Evolutionary conservation across 2,888 invertebrate genomes (phyloP).

Genomic region (Torymus auratus): DNA sequence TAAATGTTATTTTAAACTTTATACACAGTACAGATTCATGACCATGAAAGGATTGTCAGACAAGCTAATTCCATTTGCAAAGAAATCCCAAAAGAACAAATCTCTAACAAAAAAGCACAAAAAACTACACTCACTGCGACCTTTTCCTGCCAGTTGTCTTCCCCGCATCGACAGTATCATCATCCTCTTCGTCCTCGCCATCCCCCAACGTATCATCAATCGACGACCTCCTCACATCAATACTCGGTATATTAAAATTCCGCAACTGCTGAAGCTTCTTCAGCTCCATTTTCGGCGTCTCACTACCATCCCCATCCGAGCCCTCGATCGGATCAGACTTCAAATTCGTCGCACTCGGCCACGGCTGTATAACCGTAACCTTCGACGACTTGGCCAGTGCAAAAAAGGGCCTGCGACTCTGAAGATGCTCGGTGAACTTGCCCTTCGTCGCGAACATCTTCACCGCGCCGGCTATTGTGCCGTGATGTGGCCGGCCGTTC

Average conservation of each 20-base stretch:
- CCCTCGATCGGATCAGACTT: slow-evolving; percentile 55
- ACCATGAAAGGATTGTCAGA: too few species aligned
- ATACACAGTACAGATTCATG: too few species aligned
- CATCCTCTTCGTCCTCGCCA: slow-evolving; percentile 32
- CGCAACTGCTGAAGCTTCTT: slow-evolving; percentile 33
- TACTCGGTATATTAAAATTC: slow-evolving; percentile 60
- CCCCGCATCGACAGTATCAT: too few species aligned
- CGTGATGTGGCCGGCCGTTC: slow-evolving; percentile 58
- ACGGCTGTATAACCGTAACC: slow-evolving; percentile 68
- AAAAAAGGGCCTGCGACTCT: slow-evolving; percentile 68
- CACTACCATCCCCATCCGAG: slow-evolving; percentile 25
- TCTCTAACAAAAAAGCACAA: background rate
- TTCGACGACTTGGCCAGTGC: slow-evolving; percentile 62
- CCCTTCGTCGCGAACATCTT: slow-evolving; percentile 64
- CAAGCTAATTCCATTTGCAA: too few species aligned
- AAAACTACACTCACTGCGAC: slow-evolving; percentile 27
- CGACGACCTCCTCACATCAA: slow-evolving; percentile 54
- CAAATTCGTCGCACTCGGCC: slow-evolving; percentile 72
- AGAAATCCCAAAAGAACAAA: background rate
- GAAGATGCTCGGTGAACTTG: slow-evolving; percentile 62
- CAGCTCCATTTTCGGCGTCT: slow-evolving; percentile 9
- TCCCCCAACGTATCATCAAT: slow-evolving; percentile 31
- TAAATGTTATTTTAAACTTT: too few species aligned
- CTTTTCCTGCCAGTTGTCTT: slow-evolving; percentile 7
- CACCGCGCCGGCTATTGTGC: slow-evolving; percentile 65